Base-by-base conservation (phyloP, 2,888 invertebrate species). In the Polymixis flavicincta region DNA sequence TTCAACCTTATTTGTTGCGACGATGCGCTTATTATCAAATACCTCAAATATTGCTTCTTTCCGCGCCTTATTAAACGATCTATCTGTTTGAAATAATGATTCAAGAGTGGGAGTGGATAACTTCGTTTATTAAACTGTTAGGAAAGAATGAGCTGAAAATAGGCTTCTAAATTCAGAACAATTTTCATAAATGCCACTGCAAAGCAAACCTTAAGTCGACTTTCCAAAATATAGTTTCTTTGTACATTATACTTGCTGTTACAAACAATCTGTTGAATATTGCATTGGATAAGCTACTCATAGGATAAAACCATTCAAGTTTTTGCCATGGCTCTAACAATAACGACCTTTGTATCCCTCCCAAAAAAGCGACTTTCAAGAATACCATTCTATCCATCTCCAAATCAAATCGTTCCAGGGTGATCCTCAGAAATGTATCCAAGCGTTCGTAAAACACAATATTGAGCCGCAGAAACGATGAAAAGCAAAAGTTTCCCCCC, bases 361-460 rank as follows among this genome's bases (percentile, higher is more conserved):
- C n/a, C 32, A 28, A 67, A 84, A 73, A 82, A 71, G 67, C n/a
- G 76, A 45, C 69, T 74, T 69, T 57, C 60, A 69, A 71, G 66
- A 84, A 85, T 83, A 73, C 71, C 75, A 83, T 86, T 80, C 79
- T 81, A 87, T 88, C 76, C 71, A 78, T 87, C 75, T 82, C 74
- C 42, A 82, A 87, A 88, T 85, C 85, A 87, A 88, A 85, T 84
- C 71, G 76, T 69, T 80, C 57, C 61, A 71, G 78, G 79, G 76
- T 85, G 80, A 83, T 78, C 75, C 84, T 85, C 66, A 75, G 78
- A 85, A 85, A 88, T 85, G 77, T 80, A 68, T 67, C 74, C 85
- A 82, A 85, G 80, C 85, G 82, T 87, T 85, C 80, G 85, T 83
- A 87, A 87, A 88, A 87, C 87, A 87, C 85, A 88, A 88, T 88